phyloP scores from a whole-genome alignment of 2,888 invertebrate species.

The Thera britannica region DNA sequence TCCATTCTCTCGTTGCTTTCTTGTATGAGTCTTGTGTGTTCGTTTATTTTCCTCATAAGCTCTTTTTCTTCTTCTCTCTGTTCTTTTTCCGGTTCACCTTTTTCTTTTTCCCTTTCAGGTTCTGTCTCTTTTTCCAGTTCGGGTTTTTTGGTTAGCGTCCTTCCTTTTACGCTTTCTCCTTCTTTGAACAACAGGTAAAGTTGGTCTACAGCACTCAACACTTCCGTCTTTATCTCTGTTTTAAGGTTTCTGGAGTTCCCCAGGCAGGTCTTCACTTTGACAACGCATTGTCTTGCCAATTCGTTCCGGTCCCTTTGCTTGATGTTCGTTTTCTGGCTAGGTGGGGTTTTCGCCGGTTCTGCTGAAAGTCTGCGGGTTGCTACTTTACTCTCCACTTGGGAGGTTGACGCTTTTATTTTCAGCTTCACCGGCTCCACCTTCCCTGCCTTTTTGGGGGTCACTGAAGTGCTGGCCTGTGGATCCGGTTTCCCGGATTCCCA shows the following conservation, averaged over 20 bases:
- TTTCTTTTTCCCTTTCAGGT: no score
- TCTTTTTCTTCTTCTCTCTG: neutral
- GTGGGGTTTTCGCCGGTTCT: no score
- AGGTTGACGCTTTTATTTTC: neutral
- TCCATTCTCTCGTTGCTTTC: neutral
- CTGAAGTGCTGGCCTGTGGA: neutral
- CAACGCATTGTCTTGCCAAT: neutral
- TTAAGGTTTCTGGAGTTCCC: neutral
- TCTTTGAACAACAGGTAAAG: neutral
- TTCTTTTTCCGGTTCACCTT: neutral
- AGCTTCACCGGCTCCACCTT: neutral
- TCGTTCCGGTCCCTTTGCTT: neutral
- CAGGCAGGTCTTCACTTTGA: neutral
- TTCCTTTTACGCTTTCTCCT: neutral
- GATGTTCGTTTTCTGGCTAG: neutral
- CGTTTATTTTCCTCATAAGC: neutral
- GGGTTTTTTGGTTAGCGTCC: neutral
- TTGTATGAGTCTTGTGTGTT: neutral
- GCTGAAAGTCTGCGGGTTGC: neutral
- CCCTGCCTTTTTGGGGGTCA: neutral
- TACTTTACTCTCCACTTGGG: neutral
- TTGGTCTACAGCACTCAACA: neutral
- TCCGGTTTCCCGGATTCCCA: neutral
- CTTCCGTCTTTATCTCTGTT: neutral
- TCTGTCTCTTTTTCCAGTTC: neutral